Evolutionary conservation across 1,140 invertebrate species (phyloP), one percentile per base, ranked within the genome.

Genomic region (Drosophila sechellia): DNA sequence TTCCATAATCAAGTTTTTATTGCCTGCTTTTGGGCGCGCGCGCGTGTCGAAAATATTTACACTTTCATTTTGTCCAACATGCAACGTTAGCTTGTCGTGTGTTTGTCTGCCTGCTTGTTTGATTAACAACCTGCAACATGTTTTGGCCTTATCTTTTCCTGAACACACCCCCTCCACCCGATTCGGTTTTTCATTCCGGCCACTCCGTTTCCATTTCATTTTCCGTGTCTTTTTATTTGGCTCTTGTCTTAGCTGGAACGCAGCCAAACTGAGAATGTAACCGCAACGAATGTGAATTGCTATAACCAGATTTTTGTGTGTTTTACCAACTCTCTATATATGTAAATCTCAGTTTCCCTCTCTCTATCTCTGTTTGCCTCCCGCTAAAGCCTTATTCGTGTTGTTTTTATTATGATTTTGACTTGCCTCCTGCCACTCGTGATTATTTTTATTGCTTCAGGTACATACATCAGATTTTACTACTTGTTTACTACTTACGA

Each of bases 61-160:
- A 77, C 71, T 64, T 66, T 66, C 78, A 70, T 79, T 79, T 75
- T 73, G 57, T 69, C 49, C 59, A 70, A 78, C 79, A 77, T 81
- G 65, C 71, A 76, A 76, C 65, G 52, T 65, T 54, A 35, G 66
- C 66, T 34, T 56, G 40, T 46, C 65, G 48, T 73, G 70, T 56
- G 71, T 46, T 74, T 74, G 71, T 72, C 64, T 74, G 70, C 71
- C 50, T 74, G 70, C 54, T 64, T 74, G 71, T 74, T 74, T 74
- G 71, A 74, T 74, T 74, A 74, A 74, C 56, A 66, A 84, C 76
- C 69, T 79, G 76, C 69, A 74, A 83, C 70, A 68, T 63, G 53
- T 63, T 75, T 75, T 60, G 49, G 50, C 65, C 66, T 70, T 79
- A 40, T 73, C 39, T 78, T 27, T 65, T 31, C 31, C 31, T 31